A percentile compares a stretch with the other conserved stretches of the same genome.
Conservation (phyloP, 2,113 vertebrate species). For the Poeciliopsis prolifica region DNA sequence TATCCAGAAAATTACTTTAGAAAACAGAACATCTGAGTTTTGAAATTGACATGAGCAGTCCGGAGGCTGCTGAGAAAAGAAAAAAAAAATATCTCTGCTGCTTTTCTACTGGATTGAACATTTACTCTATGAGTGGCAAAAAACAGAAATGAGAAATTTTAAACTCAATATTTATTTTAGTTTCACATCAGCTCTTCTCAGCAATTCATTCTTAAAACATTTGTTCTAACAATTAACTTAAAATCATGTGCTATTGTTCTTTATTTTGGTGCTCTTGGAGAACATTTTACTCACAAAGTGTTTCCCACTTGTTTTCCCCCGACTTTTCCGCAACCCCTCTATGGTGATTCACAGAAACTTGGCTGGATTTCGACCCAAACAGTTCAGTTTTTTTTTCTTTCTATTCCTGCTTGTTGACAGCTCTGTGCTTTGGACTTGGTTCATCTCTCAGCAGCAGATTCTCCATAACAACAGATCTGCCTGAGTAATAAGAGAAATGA, state of each 20-base stretch:
- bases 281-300: neutral
- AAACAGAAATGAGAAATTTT: no score
- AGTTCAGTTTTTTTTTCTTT: slow-evolving; percentile 11
- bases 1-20: no score
- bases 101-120: no score
- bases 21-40: no score
- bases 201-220: neutral
- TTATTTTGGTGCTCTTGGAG: neutral
- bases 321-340: neutral
- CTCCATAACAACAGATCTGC: slow-evolving; percentile 46
- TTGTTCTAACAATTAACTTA: neutral
- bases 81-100: no score
- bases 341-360: slow-evolving; percentile 14
- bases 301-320: neutral
- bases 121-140: neutral
- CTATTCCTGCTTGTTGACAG: slow-evolving; percentile 15
- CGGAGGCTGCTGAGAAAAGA: no score
- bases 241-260: neutral
- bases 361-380: slow-evolving; percentile 13
- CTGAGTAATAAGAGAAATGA: slow-evolving; percentile 24
- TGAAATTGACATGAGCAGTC: no score
- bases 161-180: neutral
- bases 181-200: neutral
- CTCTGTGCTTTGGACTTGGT: slow-evolving; percentile 16
- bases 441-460: slow-evolving; percentile 13